phyloP scores from a whole-genome alignment of 1,140 invertebrate genomes.

The Sinonovacula constricta region DNA sequence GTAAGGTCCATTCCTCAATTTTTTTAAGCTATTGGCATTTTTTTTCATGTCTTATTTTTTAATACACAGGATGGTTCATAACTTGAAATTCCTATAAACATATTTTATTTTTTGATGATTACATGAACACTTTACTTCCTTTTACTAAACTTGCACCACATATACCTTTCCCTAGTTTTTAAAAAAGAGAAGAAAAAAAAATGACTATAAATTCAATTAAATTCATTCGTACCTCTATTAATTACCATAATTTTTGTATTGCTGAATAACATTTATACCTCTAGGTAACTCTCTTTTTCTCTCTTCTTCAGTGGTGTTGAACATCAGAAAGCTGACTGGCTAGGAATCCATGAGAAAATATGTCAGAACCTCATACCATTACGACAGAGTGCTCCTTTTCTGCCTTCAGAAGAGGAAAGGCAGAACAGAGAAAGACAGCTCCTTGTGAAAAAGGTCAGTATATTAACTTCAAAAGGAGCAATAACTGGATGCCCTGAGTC shows the following conservation, averaged over 20 bases:
- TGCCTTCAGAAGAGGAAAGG: constrained; percentile 78
- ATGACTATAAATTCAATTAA: neutral
- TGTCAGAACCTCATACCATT: constrained; percentile 74
- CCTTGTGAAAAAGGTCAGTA: constrained; percentile 63
- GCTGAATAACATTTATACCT: neutral
- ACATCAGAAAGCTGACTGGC: constrained; percentile 78
- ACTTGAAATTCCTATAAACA: too few species aligned
- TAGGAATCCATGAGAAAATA: constrained; percentile 79
- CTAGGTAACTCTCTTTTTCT: neutral
- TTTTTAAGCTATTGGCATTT: too few species aligned
- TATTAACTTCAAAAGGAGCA: too few species aligned
- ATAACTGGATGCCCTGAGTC: too few species aligned
- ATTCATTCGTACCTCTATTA: neutral
- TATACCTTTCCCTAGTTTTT: neutral
- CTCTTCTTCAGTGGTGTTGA: constrained; percentile 73
- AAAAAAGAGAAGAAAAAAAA: too few species aligned
- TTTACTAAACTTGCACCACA: too few species aligned
- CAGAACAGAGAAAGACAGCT: constrained; percentile 69
- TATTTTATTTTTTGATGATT: too few species aligned
- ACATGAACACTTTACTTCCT: too few species aligned
- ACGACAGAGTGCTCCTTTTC: constrained; percentile 73
- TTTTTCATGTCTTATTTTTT: too few species aligned
- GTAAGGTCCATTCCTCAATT: too few species aligned
- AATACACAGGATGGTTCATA: too few species aligned
- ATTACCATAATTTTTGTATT: neutral